Conservation (phyloP, 2,888 invertebrate genomes). For the Leuctra nigra region DNA sequence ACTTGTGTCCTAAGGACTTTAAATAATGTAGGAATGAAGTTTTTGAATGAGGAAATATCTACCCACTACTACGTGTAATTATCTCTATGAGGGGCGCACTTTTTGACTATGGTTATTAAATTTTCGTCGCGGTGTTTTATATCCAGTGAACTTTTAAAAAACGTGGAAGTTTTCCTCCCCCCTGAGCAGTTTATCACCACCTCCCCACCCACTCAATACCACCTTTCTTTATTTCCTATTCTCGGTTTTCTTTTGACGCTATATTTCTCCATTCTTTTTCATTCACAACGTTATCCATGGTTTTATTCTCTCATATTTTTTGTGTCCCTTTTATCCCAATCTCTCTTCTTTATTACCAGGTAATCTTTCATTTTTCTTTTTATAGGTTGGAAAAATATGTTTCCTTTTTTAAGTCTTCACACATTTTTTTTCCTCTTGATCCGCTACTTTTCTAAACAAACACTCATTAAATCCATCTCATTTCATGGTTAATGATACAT, state of each 20-base stretch:
- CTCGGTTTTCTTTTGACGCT: conserved; percentile 9
- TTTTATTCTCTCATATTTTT: conserved; percentile 4
- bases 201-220: neutral
- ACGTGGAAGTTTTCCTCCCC: neutral
- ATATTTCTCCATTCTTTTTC: conserved; percentile 17
- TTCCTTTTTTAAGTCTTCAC: conserved; percentile 7
- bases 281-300: neutral
- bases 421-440: neutral
- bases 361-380: conserved; percentile 16
- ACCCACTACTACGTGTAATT: too few relatives aligned
- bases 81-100: too few relatives aligned
- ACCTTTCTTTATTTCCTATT: conserved; percentile 16
- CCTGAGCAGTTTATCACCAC: neutral
- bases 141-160: too few relatives aligned
- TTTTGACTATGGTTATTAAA: too few relatives aligned
- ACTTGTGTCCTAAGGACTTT: too few relatives aligned
- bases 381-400: conserved; percentile 13
- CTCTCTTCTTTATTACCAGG: conserved; percentile 15
- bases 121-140: too few relatives aligned
- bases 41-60: too few relatives aligned
- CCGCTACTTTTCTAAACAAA: neutral
- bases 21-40: too few relatives aligned
- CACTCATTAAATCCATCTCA: conserved; percentile 1
- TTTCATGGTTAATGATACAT: too few relatives aligned
- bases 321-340: conserved; percentile 3